Evolutionary conservation across 2,113 vertebrate genomes (phyloP).

Genomic region (Chionis minor): DNA sequence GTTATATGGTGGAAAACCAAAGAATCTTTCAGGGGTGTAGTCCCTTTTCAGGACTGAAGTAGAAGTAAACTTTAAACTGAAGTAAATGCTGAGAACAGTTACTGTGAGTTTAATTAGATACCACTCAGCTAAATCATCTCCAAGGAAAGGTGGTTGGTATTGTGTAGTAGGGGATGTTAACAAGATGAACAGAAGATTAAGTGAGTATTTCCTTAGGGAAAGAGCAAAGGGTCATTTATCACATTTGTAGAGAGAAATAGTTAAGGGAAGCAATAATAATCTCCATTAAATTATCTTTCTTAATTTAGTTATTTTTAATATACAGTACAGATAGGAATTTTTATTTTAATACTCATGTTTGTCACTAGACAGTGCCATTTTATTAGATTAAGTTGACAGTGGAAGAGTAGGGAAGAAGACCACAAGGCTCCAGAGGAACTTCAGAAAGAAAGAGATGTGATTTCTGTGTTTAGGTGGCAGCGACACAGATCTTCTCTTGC

Average conservation of each 20-base stretch:
- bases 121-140: background rate
- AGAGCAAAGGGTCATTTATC: background rate
- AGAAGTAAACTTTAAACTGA: background rate
- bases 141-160: background rate
- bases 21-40: background rate
- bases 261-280: background rate
- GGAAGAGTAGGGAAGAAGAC: background rate
- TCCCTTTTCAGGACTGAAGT: background rate
- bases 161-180: background rate
- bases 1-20: background rate
- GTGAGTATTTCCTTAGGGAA: background rate
- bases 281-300: background rate
- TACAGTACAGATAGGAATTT: background rate
- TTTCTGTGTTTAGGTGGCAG: background rate
- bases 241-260: background rate
- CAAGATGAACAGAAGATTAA: background rate
- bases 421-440: background rate
- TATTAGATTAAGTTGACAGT: background rate
- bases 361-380: background rate
- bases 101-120: background rate
- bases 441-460: background rate
- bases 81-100: background rate
- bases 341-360: background rate
- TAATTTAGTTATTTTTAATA: background rate
- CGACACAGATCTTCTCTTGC: background rate